Evolutionary conservation across 2,113 vertebrate species (phyloP).

Genomic region (Takifugu bimaculatus): DNA sequence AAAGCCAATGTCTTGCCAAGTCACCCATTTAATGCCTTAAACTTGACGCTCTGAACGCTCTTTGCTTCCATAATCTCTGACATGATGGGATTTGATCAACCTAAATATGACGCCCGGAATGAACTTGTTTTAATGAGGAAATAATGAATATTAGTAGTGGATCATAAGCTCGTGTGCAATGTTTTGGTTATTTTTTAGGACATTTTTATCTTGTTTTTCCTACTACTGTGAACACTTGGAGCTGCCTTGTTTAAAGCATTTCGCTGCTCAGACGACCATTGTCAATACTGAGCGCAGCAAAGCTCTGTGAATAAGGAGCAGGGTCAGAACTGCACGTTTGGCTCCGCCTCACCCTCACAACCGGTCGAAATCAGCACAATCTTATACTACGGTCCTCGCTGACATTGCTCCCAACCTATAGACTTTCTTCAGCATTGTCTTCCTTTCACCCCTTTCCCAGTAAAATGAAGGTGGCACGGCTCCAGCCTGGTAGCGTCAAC

Average conservation of each 20-base stretch:
- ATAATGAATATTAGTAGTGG: not conserved
- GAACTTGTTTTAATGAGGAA: not conserved
- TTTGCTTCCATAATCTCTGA: not conserved
- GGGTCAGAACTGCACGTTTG: slow-evolving; percentile 9
- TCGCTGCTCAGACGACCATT: no score
- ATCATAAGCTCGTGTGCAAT: no score
- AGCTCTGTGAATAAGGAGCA: not conserved
- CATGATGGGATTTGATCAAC: not conserved
- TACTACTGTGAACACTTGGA: no score
- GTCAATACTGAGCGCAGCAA: no score
- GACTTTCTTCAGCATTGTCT: not conserved
- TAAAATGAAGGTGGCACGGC: no score
- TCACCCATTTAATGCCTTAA: not conserved
- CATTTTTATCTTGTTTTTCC: no score
- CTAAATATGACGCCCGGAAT: not conserved
- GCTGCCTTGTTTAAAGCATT: no score
- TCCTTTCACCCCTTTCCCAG: no score
- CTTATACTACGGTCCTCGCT: not conserved
- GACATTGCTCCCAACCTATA: slow-evolving; percentile 9
- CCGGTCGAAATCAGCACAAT: no score
- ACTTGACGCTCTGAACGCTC: not conserved
- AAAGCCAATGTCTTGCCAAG: not conserved
- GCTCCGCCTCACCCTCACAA: no score
- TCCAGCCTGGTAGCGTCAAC: no score
- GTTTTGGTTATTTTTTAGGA: no score